Base-by-base conservation (phyloP, 92 coral and sea anemone genomes). In the Phenganax marumi region DNA sequence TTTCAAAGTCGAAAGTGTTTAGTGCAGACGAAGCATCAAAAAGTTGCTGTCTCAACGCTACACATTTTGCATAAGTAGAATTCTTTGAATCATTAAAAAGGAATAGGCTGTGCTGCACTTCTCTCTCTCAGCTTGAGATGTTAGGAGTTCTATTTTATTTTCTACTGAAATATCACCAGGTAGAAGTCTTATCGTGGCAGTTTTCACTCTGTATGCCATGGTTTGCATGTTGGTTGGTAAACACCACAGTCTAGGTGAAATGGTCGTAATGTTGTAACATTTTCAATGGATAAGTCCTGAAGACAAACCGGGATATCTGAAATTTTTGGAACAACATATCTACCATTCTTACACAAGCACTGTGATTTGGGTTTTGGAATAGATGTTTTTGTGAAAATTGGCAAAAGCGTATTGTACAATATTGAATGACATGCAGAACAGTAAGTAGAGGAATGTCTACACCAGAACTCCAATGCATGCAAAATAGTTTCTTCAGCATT, bases 171-270 rank as follows among this genome's bases (percentile, higher is more conserved):
- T 7, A 56, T 21, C 17, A 21, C 63, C 7, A 21, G 63, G 3
- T 56, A 14, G 2, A 14, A 56, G 22, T 49, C 10, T 17, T 83
- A 70, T 10, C 73, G 22, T 16, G 60, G 73, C 13, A 33, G 43
- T 33, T 33, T 33, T 33, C 5, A 33, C 43, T 33, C 43, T 33
- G 5, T 33, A 33, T 33, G n/a, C 86, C 86, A 12, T 58, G 83
- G 6, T 71, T 56, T 70, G 47, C n/a, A 8, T 60, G 58, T 14
- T 46, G 21, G 58, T 14, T 46, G 21, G 58, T 83, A 83, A 8
- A 57, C 86, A 7, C 86, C 73, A 16, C 71, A 73, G 16, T 83
- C 80, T 52, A 83, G 52, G 81, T 83, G 71, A 2, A 75, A 74
- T 0, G 84, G 86, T 54, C 71, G 11, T 3, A 75, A 72, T 6